Evolutionary conservation across 2,113 vertebrate genomes (phyloP).

Genomic region (Rhinoptilus africanus): DNA sequence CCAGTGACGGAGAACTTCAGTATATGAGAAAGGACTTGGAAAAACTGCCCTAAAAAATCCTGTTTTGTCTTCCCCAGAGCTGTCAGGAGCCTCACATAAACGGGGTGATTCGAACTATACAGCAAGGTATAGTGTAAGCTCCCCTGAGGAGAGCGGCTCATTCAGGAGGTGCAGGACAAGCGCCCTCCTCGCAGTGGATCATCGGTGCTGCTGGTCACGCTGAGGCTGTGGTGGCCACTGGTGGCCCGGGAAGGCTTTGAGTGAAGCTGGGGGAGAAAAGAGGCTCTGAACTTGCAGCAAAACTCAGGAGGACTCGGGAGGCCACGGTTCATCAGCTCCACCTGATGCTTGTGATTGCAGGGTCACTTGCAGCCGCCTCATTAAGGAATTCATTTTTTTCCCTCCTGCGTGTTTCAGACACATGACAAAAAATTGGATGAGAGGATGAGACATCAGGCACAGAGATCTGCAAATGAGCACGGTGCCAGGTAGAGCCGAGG

Average conservation of each 20-base stretch:
- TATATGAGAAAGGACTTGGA: background rate
- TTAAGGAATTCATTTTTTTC: background rate
- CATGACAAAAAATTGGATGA: background rate
- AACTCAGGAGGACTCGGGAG: background rate
- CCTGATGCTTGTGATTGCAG: background rate
- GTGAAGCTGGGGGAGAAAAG: background rate
- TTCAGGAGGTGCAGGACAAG: background rate
- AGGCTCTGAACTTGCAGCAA: background rate
- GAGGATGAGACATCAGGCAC: background rate
- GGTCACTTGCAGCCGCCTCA: background rate
- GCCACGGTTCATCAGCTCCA: background rate
- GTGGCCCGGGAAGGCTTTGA: background rate
- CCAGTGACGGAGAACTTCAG: background rate
- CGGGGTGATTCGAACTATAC: background rate
- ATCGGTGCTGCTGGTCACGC: background rate
- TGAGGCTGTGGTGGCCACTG: background rate
- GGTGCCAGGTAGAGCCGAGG: background rate
- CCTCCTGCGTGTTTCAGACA: background rate
- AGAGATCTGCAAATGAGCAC: background rate
- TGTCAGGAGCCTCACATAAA: background rate
- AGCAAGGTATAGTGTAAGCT: background rate
- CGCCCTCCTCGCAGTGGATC: fast-evolving
- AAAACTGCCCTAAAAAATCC: background rate
- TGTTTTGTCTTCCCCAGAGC: background rate
- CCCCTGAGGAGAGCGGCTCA: background rate